Conservation (phyloP, 2,888 invertebrate species). For the Schizaphis graminum region DNA sequence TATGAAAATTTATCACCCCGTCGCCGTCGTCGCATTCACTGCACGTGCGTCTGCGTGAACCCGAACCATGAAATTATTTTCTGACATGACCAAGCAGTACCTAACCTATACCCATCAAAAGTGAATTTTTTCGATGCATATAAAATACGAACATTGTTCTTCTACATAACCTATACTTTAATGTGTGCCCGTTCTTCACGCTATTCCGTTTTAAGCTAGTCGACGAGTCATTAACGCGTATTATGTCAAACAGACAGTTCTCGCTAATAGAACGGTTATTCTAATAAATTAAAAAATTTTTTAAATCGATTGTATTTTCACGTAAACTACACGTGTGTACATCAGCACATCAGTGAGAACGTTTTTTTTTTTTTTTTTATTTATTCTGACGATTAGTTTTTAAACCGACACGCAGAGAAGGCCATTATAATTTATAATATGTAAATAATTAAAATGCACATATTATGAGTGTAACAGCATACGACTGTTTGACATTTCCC, state of each 20-base stretch:
- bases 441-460: background rate
- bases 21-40: background rate
- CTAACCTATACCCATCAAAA: background rate
- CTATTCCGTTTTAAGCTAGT: conserved; percentile 10
- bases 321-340: background rate
- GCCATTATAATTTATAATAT: background rate
- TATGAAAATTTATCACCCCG: background rate
- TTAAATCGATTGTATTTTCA: background rate
- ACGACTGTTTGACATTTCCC: background rate
- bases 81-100: background rate
- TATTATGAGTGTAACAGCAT: background rate
- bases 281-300: background rate
- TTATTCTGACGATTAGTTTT: background rate
- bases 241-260: conserved; percentile 11
- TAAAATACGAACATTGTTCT: background rate
- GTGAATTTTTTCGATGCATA: background rate
- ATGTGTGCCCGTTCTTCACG: conserved; percentile 2
- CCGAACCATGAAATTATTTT: conserved; percentile 25
- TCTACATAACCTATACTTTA: background rate
- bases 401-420: background rate
- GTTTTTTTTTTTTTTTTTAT: background rate
- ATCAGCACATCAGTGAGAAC: background rate
- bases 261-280: conserved; percentile 8
- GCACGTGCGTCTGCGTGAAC: background rate
- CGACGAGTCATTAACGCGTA: conserved; percentile 15